Percentiles rank a stretch among this genome's conserved stretches.
Conservation (phyloP, 37 sponge, comb jelly and placozoan genomes). For the Ephydatia muelleri region DNA sequence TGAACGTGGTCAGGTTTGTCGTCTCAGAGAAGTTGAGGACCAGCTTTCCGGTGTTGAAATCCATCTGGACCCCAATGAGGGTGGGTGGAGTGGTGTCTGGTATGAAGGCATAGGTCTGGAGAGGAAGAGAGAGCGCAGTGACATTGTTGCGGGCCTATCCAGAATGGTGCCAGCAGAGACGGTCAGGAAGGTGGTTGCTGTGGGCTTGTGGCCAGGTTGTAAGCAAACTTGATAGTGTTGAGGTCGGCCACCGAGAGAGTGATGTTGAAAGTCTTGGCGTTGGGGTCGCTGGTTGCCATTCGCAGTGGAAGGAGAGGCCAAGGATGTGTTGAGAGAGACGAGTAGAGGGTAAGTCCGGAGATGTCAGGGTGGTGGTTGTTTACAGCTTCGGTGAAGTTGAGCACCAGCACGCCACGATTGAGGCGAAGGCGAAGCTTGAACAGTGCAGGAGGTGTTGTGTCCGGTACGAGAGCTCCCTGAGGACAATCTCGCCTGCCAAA, state of each 20-base stretch:
- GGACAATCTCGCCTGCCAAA: neutral
- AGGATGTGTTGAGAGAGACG: no score
- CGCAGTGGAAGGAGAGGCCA: no score
- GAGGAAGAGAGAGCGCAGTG: conserved; percentile 3
- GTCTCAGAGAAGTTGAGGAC: conserved; percentile 79
- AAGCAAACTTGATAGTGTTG: conserved; percentile 71
- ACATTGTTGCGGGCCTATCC: conserved; percentile 71
- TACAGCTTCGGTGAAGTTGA: conserved; percentile 79
- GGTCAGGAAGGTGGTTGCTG: conserved; percentile 50
- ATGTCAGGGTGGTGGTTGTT: no score
- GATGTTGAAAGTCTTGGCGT: conserved; percentile 57
- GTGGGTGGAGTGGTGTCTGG: conserved; percentile 60
- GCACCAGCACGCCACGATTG: conserved; percentile 47
- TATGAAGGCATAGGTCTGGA: conserved; percentile 20
- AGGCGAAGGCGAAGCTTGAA: conserved; percentile 58
- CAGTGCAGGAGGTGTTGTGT: conserved; percentile 66
- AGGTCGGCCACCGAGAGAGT: conserved; percentile 64
- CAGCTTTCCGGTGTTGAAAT: conserved; percentile 69
- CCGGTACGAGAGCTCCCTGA: conserved; percentile 33
- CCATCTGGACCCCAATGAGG: conserved; percentile 30
- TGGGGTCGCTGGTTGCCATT: conserved; percentile 38
- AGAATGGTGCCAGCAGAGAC: conserved; percentile 43
- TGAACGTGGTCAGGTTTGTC: conserved; percentile 59
- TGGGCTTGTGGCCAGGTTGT: conserved; percentile 51
- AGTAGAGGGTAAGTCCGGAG: conserved; percentile 46